Percentiles rank a stretch among this genome's conserved stretches.
These are phyloP conservation scores for Melipona beecheii DNA, from an alignment of 2,888 invertebrate species.

Conservation along the genomic window DNA sequence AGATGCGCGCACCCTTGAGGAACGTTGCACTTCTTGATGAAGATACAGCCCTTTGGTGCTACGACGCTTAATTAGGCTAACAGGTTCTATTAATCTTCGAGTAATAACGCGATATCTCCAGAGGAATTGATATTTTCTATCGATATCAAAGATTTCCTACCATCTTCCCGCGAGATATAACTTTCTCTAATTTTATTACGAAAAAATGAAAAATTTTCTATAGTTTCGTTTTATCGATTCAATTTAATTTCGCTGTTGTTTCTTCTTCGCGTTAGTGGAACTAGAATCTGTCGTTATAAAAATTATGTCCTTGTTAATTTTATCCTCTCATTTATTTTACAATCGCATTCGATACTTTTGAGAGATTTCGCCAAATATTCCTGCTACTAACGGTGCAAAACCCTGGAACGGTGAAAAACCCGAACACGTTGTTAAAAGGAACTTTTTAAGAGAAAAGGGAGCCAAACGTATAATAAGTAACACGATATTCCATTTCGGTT, in stretches of 20 bases:
- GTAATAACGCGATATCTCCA: neutral
- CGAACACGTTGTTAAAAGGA: neutral
- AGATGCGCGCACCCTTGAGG: neutral
- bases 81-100: neutral
- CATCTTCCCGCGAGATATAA: neutral
- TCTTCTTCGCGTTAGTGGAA: no score
- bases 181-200: neutral
- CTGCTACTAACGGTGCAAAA: no score
- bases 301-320: no score
- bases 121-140: neutral
- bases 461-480: neutral
- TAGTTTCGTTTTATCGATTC: no score
- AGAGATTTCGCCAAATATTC: no score
- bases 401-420: no score
- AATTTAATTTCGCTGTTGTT: no score
- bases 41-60: neutral
- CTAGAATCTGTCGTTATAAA: no score
- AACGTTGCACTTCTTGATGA: neutral
- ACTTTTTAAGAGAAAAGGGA: neutral
- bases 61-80: neutral
- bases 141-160: neutral
- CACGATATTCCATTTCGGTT: neutral
- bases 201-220: no score
- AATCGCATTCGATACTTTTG: no score
- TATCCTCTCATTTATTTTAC: no score